These are phyloP conservation scores for Drosophila acutilabella DNA, from an alignment of 2,888 invertebrate species.

Conservation along the genomic window DNA sequence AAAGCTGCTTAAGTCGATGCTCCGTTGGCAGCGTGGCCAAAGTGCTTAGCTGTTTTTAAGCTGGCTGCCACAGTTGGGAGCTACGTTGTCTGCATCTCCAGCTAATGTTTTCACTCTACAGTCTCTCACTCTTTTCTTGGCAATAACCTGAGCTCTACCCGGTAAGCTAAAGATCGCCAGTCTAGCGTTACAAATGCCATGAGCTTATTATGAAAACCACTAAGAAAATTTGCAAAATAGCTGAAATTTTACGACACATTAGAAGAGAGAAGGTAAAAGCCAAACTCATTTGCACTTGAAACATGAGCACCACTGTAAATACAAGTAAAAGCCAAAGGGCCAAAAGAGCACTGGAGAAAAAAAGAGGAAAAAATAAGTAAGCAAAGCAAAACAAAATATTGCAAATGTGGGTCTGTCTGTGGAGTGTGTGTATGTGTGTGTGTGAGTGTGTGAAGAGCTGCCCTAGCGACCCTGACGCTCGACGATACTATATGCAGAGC, in stretches of 20 bases:
- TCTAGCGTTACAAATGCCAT: conserved; percentile 63
- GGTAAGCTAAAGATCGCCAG: conserved; percentile 56
- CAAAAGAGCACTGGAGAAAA: conserved; percentile 2
- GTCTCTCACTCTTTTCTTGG: background rate
- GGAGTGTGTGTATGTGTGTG: conserved; percentile 13
- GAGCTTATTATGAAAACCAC: conserved; percentile 75
- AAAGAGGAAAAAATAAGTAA: background rate
- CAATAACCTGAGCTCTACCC: conserved; percentile 50
- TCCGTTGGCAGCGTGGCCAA: conserved; percentile 54
- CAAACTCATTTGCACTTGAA: conserved; percentile 76
- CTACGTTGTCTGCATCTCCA: background rate
- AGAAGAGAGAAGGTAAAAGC: conserved; percentile 26
- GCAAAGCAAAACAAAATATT: conserved; percentile 29
- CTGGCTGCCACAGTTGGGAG: conserved; percentile 33
- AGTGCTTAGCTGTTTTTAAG: conserved; percentile 74
- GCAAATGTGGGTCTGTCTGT: conserved; percentile 17
- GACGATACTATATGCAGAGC: conserved; percentile 18
- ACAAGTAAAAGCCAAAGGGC: conserved; percentile 25
- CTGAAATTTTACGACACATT: conserved; percentile 60
- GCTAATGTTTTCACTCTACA: background rate
- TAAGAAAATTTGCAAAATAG: conserved; percentile 77
- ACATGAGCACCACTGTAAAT: conserved; percentile 46
- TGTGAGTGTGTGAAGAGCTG: conserved; percentile 16
- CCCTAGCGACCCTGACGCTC: conserved; percentile 62
- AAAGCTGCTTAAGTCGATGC: conserved; percentile 73